Evolutionary conservation across 2,113 vertebrate species (phyloP).

Genomic region (Edolisoma coerulescens): DNA sequence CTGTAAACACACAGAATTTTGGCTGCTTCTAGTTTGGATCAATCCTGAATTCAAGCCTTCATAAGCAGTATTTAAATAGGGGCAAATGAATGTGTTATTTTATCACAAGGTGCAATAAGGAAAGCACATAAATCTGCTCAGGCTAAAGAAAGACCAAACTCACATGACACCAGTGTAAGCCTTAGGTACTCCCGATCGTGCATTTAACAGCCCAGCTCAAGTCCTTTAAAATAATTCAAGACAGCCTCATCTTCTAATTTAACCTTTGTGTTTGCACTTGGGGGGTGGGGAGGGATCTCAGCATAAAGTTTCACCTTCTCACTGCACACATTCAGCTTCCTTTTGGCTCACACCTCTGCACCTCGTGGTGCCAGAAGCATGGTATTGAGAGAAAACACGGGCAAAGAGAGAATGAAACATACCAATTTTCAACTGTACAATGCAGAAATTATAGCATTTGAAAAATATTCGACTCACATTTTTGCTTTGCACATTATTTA

Average conservation of each 20-base stretch:
- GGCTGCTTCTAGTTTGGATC: background rate
- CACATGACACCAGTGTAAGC: background rate
- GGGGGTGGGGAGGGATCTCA: background rate
- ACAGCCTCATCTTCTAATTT: slow-evolving; percentile 40
- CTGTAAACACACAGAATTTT: background rate
- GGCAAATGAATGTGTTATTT: background rate
- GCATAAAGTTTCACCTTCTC: slow-evolving; percentile 7
- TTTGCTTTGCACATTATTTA: background rate
- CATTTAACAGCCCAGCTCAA: background rate
- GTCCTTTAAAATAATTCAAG: slow-evolving; percentile 4
- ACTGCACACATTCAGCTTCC: background rate
- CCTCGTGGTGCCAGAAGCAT: background rate
- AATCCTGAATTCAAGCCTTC: slow-evolving; percentile 1
- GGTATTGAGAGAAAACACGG: background rate
- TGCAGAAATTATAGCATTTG: background rate
- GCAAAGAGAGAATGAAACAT: background rate
- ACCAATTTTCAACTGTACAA: background rate
- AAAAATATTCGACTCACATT: background rate
- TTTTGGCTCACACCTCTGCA: background rate
- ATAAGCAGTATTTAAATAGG: background rate
- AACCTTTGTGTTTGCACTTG: background rate
- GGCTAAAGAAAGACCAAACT: slow-evolving; percentile 2
- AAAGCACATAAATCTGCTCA: background rate
- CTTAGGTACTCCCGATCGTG: background rate
- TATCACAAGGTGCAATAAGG: background rate